These are phyloP conservation scores for Platynereis dumerilii DNA, from an alignment of 2,888 invertebrate species.

Conservation along the genomic window DNA sequence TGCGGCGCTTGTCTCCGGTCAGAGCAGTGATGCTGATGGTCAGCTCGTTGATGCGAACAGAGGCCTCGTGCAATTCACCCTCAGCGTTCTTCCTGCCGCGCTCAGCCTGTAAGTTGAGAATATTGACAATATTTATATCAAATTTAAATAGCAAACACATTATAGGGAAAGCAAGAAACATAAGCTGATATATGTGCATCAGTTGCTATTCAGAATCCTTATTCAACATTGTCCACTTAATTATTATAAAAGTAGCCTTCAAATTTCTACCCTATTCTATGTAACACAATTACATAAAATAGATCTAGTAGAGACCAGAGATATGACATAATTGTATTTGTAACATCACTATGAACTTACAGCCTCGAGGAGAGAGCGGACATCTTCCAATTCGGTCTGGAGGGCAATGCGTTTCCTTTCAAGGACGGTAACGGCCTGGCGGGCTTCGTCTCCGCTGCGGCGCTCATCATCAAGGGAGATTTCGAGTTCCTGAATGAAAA, in stretches of 20 bases:
- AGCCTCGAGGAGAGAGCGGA: constrained; percentile 64
- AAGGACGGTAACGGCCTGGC: constrained; percentile 52
- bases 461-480: constrained; percentile 58
- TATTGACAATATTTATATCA: not conserved
- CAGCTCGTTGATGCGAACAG: constrained; percentile 90
- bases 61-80: constrained; percentile 83
- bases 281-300: too few species aligned
- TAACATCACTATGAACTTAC: too few species aligned
- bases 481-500: constrained; percentile 57
- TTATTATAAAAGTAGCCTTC: too few species aligned
- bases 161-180: too few species aligned
- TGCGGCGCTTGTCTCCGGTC: constrained; percentile 89
- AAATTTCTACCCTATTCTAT: too few species aligned
- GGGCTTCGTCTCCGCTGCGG: constrained; percentile 57
- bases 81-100: constrained; percentile 63
- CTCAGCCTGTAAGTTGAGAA: constrained; percentile 55
- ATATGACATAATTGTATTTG: too few species aligned
- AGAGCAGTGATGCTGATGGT: constrained; percentile 94
- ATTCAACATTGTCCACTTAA: too few species aligned
- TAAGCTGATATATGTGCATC: too few species aligned
- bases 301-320: too few species aligned
- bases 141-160: not conserved
- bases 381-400: constrained; percentile 94
- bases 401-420: constrained; percentile 69
- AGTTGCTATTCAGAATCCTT: too few species aligned